Percentiles rank a stretch among this genome's conserved stretches.
Conservation (phyloP, 2,797 vertebrate species). For the Pseudotriccus pelzelni region DNA sequence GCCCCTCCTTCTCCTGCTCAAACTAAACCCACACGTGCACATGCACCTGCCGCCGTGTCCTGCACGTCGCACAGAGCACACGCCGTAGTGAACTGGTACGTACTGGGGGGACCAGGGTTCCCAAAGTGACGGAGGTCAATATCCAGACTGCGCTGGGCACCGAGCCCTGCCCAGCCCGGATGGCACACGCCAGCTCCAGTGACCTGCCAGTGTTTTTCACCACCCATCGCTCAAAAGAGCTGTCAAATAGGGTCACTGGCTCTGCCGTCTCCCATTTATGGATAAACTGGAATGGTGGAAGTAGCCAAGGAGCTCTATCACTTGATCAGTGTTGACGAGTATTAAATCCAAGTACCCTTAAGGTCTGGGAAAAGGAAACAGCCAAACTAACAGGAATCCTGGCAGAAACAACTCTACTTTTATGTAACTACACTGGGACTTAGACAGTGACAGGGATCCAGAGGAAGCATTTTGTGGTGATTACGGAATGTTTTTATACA, state of each 20-base stretch:
- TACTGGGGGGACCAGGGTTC: not conserved
- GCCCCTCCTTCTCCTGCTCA: not conserved
- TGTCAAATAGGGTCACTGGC: not conserved
- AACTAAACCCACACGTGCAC: not conserved
- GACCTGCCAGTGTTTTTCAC: not conserved
- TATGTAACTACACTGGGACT: not conserved
- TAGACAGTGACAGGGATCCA: not conserved
- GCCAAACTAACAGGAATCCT: not conserved
- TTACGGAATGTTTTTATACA: not conserved
- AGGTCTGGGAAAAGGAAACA: not conserved
- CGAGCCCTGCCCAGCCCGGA: not conserved
- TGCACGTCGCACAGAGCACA: fast-evolving
- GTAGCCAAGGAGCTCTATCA: not conserved
- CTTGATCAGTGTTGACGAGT: not conserved
- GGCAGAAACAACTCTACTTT: not conserved
- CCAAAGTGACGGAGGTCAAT: not conserved
- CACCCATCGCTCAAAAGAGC: not conserved
- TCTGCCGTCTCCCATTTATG: not conserved
- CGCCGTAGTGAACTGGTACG: fast-evolving
- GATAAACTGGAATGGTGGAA: not conserved
- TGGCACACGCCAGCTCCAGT: not conserved
- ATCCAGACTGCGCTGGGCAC: fast-evolving
- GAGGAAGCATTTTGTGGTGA: not conserved
- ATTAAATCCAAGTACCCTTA: not conserved
- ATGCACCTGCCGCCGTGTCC: not conserved